A percentile compares a stretch with the other conserved stretches of the same genome.
These are phyloP conservation scores for Willisornis vidua DNA, from an alignment of 2,113 vertebrate species.

Conservation along the genomic window DNA sequence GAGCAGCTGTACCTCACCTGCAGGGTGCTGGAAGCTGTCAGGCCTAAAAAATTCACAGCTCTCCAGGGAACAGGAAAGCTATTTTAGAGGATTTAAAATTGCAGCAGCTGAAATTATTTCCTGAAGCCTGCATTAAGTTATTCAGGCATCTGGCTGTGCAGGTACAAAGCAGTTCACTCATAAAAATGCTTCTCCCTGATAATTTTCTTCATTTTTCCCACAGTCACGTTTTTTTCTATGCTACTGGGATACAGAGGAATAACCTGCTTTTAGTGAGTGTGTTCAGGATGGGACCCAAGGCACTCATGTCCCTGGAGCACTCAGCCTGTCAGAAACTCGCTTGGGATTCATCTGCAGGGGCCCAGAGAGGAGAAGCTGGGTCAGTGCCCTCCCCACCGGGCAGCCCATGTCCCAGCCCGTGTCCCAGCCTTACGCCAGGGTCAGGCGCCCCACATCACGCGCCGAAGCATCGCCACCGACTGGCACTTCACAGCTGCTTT, in stretches of 20 bases:
- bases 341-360: not conserved
- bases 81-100: conserved; percentile 2
- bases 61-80: not conserved
- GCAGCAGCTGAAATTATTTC: not conserved
- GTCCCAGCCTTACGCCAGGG: not conserved
- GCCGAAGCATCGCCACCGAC: not conserved
- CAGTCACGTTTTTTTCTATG: fast-evolving
- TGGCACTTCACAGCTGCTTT: conserved; percentile 56
- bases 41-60: not conserved
- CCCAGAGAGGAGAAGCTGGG: not conserved
- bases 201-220: not conserved
- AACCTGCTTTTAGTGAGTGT: not conserved
- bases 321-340: not conserved
- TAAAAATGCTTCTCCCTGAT: not conserved
- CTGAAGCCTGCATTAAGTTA: not conserved
- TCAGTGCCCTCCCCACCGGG: fast-evolving
- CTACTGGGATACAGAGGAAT: not conserved
- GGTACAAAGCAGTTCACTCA: not conserved
- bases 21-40: not conserved
- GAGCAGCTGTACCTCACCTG: not conserved
- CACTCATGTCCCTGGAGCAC: not conserved
- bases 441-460: conserved; percentile 34
- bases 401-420: not conserved
- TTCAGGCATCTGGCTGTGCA: not conserved
- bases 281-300: not conserved